Conservation (phyloP, 2,113 vertebrate genomes). For the Tretioscincus oriximinensis region DNA sequence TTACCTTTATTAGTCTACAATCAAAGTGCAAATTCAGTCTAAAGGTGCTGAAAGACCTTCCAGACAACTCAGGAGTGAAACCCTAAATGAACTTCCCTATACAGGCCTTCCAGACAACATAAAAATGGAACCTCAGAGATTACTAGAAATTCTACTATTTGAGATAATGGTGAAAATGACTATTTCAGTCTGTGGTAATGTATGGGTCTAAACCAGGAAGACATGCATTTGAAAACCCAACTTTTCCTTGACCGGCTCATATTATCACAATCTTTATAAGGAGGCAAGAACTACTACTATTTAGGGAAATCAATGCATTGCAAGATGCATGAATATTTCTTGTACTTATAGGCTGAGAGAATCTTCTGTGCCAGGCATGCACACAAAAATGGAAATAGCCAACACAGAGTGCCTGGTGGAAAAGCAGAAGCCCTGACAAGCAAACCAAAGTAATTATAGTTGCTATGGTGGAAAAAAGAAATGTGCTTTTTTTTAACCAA, state of each 20-base stretch:
- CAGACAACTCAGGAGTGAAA: neutral
- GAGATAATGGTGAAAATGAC: neutral
- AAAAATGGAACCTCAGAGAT: neutral
- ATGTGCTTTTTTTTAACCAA: neutral
- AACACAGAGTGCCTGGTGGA: neutral
- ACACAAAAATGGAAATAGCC: neutral
- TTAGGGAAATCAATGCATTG: slow-evolving; percentile 15
- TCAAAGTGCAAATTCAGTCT: neutral
- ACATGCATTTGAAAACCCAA: slow-evolving; percentile 8
- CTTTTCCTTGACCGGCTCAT: slow-evolving; percentile 10
- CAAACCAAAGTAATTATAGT: neutral
- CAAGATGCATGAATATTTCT: slow-evolving; percentile 15
- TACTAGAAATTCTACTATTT: neutral
- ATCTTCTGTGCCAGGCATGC: neutral
- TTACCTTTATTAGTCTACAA: no score
- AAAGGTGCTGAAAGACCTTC: neutral
- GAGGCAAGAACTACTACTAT: slow-evolving; percentile 15
- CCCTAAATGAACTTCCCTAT: neutral
- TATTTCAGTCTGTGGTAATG: slow-evolving; percentile 25
- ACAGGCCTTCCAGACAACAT: neutral
- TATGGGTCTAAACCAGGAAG: neutral
- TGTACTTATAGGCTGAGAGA: neutral
- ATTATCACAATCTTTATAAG: slow-evolving; percentile 3
- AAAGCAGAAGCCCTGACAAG: neutral
- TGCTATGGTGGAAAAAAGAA: neutral